Conservation (phyloP, 2,113 vertebrate genomes). For the Willisornis vidua region DNA sequence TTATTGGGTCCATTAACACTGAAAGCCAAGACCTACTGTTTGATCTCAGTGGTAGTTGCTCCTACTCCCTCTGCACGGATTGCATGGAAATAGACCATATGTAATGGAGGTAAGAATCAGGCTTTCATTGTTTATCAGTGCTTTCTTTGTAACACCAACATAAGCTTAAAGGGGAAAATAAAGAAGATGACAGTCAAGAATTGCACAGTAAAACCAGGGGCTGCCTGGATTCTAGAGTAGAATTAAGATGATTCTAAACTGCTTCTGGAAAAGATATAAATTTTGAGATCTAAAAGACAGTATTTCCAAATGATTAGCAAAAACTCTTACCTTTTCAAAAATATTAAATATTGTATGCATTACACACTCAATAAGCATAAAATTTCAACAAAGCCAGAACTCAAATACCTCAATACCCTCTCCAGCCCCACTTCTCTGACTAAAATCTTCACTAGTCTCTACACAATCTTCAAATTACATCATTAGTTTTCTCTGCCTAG, state of each 20-base stretch:
- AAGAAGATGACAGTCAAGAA: neutral
- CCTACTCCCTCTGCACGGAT: neutral
- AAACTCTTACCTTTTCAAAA: constrained; percentile 17
- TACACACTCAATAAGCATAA: neutral
- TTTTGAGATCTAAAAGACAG: neutral
- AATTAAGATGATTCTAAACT: constrained; percentile 17
- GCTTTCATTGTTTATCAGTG: neutral
- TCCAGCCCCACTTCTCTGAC: neutral
- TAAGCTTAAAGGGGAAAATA: neutral
- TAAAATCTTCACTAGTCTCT: constrained; percentile 47
- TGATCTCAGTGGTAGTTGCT: neutral
- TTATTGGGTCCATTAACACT: neutral
- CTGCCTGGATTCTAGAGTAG: neutral
- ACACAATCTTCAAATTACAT: constrained; percentile 61
- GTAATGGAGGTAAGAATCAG: neutral
- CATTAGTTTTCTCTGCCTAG: constrained; percentile 62
- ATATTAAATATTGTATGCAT: neutral
- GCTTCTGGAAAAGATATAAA: constrained; percentile 19
- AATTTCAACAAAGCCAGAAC: neutral
- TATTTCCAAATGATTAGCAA: neutral
- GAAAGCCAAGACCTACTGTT: neutral
- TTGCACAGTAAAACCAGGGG: neutral
- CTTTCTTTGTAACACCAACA: neutral
- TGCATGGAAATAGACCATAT: neutral
- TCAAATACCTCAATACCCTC: neutral